Conservation (phyloP, 2,888 invertebrate species). For the Alviniconcha strummeri region DNA sequence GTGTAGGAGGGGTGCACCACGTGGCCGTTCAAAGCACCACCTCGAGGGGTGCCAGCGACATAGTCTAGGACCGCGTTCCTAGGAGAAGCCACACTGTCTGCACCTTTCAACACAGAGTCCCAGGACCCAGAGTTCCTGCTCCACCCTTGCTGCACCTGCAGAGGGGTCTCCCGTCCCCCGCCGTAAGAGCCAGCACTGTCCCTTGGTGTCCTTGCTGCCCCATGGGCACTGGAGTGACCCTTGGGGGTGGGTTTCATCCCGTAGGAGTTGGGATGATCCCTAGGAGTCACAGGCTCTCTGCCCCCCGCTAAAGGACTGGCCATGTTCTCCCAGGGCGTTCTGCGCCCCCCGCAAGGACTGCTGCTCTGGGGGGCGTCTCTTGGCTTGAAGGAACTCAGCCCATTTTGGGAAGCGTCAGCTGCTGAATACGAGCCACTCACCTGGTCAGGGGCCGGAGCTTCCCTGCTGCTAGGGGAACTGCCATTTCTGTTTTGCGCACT, state of each 20-base stretch:
- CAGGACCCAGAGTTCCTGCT: background rate
- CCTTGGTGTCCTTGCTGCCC: background rate
- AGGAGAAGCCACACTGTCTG: background rate
- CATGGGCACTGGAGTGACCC: background rate
- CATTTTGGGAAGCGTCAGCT: background rate
- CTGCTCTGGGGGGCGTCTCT: background rate
- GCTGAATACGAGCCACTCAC: background rate
- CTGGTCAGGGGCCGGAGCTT: background rate
- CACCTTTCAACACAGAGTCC: background rate
- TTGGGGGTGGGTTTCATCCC: background rate
- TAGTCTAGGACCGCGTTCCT: background rate
- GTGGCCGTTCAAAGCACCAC: background rate
- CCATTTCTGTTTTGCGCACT: background rate
- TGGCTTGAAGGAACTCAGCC: background rate
- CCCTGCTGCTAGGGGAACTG: background rate
- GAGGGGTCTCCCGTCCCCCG: background rate
- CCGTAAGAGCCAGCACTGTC: background rate
- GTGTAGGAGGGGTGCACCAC: background rate
- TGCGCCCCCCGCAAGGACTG: background rate
- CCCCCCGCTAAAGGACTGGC: background rate
- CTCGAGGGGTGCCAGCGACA: background rate
- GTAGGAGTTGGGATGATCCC: background rate
- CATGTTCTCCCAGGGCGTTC: background rate
- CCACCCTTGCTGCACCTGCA: background rate
- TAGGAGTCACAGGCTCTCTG: conserved; percentile 1